Evolutionary conservation across 92 coral and sea anemone genomes (phyloP), one percentile per base, ranked within the genome.

Genomic region (Paragorgia papillata): DNA sequence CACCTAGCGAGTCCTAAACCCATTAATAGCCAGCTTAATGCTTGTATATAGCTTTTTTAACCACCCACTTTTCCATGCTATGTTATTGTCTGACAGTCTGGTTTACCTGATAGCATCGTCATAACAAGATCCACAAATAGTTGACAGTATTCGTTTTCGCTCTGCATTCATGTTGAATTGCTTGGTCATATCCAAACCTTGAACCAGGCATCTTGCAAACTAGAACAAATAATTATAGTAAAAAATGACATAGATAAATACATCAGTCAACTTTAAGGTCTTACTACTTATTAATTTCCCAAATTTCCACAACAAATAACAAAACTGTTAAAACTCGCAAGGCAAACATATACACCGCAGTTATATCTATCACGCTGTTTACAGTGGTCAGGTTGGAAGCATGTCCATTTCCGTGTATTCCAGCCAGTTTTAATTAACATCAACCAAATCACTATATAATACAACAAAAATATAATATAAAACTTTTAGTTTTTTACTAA

Each of bases 331-430:
- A 15, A 29, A 62, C 69, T 62, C 32, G 32, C 69, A 62, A 31
- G 37, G 44, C 69, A 62, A 6, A 62, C 69, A 62, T 27, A 30
- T 29, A 62, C 69, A 62, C 69, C 69, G 32, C 69, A 62, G 69
- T 62, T 62, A 41, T 62, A 29, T 2, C 3, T 9, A 62, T 62
- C 69, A 19, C 32, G 17, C 37, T 31, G 69, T 18, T 2, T 37
- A n/a, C 69, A 28, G 41, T 62, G 69, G 20, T 62, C 15, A 8
- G 69, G 69, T 31, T 62, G 69, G 37, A 62, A 12, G 44, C 69
- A 62, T 9, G 69, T 37, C 69, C 69, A 62, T 29, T 15, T 33
- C 14, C 43, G 28, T 7, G 20, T 41, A 21, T 62, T 62, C 69
- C 69, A 62, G 32, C 69, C 69, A 62, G 69, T 62, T 60, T n/a